Conservation (phyloP, 2,888 invertebrate genomes). For the Augiades crinisus region DNA sequence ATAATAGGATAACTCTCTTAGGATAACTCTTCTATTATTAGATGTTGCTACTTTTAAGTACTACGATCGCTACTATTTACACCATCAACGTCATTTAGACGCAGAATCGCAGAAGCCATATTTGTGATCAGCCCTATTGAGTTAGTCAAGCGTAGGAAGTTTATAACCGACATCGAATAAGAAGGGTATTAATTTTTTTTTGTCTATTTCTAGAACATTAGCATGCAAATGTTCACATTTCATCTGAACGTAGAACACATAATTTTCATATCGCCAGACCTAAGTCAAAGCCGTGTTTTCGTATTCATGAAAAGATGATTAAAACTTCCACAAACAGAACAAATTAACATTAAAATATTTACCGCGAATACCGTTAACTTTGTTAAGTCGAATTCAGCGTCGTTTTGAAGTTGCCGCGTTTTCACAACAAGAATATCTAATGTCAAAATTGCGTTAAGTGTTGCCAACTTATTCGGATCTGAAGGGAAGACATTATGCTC, state of each 20-base stretch:
- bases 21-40: too few relatives aligned
- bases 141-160: too few relatives aligned
- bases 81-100: too few relatives aligned
- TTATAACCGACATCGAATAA: too few relatives aligned
- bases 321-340: slow-evolving; percentile 26
- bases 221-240: not conserved
- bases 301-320: slow-evolving; percentile 27
- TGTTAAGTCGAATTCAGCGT: slow-evolving; percentile 10
- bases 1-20: too few relatives aligned
- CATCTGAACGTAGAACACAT: not conserved
- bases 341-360: slow-evolving; percentile 26
- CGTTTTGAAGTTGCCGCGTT: slow-evolving; percentile 12
- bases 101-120: too few relatives aligned
- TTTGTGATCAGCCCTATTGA: too few relatives aligned
- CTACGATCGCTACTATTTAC: too few relatives aligned
- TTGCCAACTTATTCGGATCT: slow-evolving; percentile 14
- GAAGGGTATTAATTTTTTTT: too few relatives aligned
- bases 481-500: slow-evolving; percentile 14
- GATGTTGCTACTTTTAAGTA: too few relatives aligned
- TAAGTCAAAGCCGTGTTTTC: slow-evolving; percentile 18
- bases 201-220: too few relatives aligned
- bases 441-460: slow-evolving; percentile 24
- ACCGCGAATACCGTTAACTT: slow-evolving; percentile 19
- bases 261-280: slow-evolving; percentile 13
- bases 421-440: slow-evolving; percentile 18